Evolutionary conservation across 2,797 vertebrate genomes (phyloP).

Genomic region (Pygocentrus nattereri): DNA sequence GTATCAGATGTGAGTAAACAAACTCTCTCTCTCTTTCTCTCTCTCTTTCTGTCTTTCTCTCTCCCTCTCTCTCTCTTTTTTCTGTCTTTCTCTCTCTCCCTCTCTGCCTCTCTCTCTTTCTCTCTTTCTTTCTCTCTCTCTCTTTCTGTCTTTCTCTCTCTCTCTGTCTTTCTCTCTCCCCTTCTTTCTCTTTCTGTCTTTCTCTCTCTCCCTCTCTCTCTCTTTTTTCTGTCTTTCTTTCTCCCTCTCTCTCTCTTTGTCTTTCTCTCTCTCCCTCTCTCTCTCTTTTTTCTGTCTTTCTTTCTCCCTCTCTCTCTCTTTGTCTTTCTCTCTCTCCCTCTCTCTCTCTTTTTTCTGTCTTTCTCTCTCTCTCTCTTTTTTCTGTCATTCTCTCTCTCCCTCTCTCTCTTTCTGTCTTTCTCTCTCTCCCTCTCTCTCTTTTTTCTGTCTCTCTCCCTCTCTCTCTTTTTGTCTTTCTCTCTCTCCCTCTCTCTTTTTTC

Average conservation of each 20-base stretch:
- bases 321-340: background rate
- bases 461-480: too few species aligned
- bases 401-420: background rate
- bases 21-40: background rate
- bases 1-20: constrained; percentile 2
- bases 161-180: background rate
- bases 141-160: background rate
- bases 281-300: background rate
- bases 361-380: too few species aligned
- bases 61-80: background rate
- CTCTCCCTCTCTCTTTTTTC: background rate
- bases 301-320: background rate
- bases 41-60: background rate
- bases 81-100: too few species aligned
- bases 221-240: too few species aligned
- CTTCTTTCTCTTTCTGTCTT: too few species aligned
- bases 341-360: background rate
- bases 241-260: too few species aligned
- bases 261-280: too few species aligned
- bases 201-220: too few species aligned
- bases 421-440: too few species aligned
- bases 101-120: background rate
- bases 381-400: background rate
- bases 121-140: background rate
- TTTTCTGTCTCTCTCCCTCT: too few species aligned